Evolutionary conservation across 2,113 vertebrate species (phyloP), one percentile per base, ranked within the genome.

Genomic region (Phalacrocorax brasilianus): DNA sequence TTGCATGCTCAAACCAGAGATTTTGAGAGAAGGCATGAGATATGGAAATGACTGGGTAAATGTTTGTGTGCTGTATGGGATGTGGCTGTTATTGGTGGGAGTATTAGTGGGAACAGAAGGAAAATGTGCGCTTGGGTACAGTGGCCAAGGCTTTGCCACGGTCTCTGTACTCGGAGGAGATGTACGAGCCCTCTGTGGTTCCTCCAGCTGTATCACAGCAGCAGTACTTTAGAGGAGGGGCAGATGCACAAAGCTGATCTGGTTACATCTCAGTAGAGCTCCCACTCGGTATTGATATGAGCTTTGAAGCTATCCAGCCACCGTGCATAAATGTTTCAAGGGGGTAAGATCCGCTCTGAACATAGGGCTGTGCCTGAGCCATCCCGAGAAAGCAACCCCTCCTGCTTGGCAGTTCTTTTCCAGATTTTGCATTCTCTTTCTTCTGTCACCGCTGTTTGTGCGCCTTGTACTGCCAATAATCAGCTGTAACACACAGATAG

Each of bases 261-360:
- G 84, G 62, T 91, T 93, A 56, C 42, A 45, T 91, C 77, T 93
- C 84, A 45, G 1, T 58, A 89, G 74, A 95, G 70, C 87, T 95
- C 68, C 65, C 1, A 2, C 76, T 78, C 26, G 15, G 26, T 76
- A 40, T 6, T 61, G 53, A 75, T 88, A 45, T 5, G 70, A 88
- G 86, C 94, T 92, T 81, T 92, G 92, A 95, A 94, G 92, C 91
- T 68, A 10, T 38, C 49, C 47, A 76, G 77, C 33, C 76, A 40
- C 68, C 2, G 0, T 33, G 76, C 92, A 84, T 93, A 75, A 93
- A 70, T 87, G 70, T 95, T 93, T 92, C 45, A 94, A 50, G 91
- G 90, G 86, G 86, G 45, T 32, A 70, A 47, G 81, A 89, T 72
- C 35, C 0, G 1, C 53, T 89, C 79, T 30, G 83, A 92, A 47